Base-by-base conservation (phyloP, 2,888 invertebrate species). In the Agriotes lineatus region DNA sequence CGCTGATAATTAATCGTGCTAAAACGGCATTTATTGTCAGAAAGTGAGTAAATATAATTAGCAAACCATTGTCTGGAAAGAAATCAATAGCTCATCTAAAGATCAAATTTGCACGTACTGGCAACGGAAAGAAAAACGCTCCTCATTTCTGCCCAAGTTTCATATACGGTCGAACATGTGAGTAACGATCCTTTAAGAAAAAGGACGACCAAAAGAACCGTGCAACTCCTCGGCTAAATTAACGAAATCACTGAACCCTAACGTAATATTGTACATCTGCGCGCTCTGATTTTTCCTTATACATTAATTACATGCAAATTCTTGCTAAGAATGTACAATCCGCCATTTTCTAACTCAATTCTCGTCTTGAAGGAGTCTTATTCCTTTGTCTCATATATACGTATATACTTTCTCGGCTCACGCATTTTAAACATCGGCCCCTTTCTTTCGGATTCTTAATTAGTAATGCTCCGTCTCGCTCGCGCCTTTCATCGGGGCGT, bases 371-470 rank as follows among this genome's bases (percentile, higher is more conserved):
- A 77, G 84, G 83, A 80, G 79, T 82, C 82, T 82, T 81, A 82
- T 83, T 83, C 82, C 83, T 84, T 83, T 83, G 83, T 84, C 84
- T 83, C 82, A 83, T 83, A 82, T 82, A 82, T 81, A 79, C 77
- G 78, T 79, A 77, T 77, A 78, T 80, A 80, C 80, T 80, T 80
- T 82, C 81, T 80, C 79, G 79, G 81, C 84, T 84, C 83, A 84
- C 83, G 83, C 84, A 84, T 84, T 83, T 86, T 85, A 86, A 86
- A 84, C 84, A 84, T 84, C 83, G 83, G 80, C 87, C 83, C 83
- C 83, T 89, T 89, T 88, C 89, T 89, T 89, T 89, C 84, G 88
- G 87, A 89, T 89, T 89, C 89, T 89, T 89, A 89, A 89, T 89
- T 89, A 89, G 89, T 88, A 82, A 88, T 87, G 86, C 80, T 86